Base-by-base conservation (phyloP, 2,888 invertebrate genomes). In the Zhengitettix transpicula region DNA sequence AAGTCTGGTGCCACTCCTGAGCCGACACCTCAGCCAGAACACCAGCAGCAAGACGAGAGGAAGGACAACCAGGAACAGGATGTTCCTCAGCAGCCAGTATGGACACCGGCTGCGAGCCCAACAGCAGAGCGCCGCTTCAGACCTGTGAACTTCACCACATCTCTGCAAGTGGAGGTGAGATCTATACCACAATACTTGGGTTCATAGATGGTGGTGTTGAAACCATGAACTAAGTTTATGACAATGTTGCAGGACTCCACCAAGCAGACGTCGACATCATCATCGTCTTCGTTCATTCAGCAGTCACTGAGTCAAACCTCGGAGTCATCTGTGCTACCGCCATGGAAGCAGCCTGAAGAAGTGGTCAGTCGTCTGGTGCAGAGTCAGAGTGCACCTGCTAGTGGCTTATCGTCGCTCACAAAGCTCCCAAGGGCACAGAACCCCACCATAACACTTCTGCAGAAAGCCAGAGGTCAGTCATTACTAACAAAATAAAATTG, bases 371-470 rank as follows among this genome's bases (percentile, higher is more conserved):
- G 62, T 10, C 58, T 62, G 17, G 61, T 61, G 9, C 61, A 63
- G 56, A 62, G 61, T 17, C 60, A 61, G 41, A 63, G 61, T 41
- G 61, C 62, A 1, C 84, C 84, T 79, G 81, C 67, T 88, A 86
- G 1, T 90, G 89, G 11, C 53, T 9, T 28, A 8, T 28, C 55
- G 14, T 12, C 53, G 8, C 8, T 8, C 58, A 40, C 55, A 59
- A 65, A 68, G 65, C 75, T 90, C 66, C 91, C 91, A 5, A 79
- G 81, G 67, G 88, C 86, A 1, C 90, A 90, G 74, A 91, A 89
- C 74, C 90, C 91, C 0, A 90, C 89, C 9, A 87, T 92, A 67
- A 91, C 90, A 1, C 75, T 92, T 52, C 77, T 92, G 62, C 90
- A 92, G 75, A 92, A 89, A 75, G 89, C 89, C 60, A 80, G 91